phyloP scores from a whole-genome alignment of 2,113 vertebrate species.

The Clinocottus analis region DNA sequence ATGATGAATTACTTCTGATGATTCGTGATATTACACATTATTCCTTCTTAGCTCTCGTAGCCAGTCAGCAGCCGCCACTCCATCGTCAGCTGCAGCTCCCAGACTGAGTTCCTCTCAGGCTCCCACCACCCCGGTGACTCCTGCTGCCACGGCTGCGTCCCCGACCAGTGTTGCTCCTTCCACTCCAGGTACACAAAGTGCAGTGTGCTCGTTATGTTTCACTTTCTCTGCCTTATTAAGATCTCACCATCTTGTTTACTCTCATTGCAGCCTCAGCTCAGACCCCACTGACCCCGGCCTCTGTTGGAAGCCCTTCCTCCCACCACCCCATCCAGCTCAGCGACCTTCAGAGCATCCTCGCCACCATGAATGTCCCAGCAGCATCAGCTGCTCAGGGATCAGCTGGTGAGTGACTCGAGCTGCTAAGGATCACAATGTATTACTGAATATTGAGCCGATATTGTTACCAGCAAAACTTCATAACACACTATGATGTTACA shows the following conservation, averaged over 20 bases:
- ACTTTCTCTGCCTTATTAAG: background rate
- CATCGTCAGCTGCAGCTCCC: conserved; percentile 68
- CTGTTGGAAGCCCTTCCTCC: conserved; percentile 79
- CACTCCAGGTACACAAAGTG: conserved; percentile 64
- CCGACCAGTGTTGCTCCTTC: conserved; percentile 70
- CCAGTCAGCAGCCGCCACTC: conserved; percentile 78
- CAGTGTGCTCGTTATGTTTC: background rate
- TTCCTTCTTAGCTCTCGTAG: conserved; percentile 72
- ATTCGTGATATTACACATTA: background rate
- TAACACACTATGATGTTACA: background rate
- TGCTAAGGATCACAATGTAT: background rate
- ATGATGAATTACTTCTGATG: background rate
- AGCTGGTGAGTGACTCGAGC: conserved; percentile 80
- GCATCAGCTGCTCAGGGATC: conserved; percentile 78
- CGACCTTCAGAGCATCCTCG: conserved; percentile 98
- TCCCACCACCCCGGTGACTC: conserved; percentile 74
- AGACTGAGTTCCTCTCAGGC: conserved; percentile 75
- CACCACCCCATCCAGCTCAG: conserved; percentile 96
- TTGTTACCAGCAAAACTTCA: background rate
- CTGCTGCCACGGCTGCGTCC: conserved; percentile 70
- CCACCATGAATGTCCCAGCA: conserved; percentile 96
- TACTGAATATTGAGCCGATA: background rate
- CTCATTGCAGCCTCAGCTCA: conserved; percentile 69
- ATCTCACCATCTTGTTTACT: background rate
- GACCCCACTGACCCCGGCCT: conserved; percentile 57